Base-by-base conservation (phyloP, 2,113 vertebrate species). In the Mohoua ochrocephala region DNA sequence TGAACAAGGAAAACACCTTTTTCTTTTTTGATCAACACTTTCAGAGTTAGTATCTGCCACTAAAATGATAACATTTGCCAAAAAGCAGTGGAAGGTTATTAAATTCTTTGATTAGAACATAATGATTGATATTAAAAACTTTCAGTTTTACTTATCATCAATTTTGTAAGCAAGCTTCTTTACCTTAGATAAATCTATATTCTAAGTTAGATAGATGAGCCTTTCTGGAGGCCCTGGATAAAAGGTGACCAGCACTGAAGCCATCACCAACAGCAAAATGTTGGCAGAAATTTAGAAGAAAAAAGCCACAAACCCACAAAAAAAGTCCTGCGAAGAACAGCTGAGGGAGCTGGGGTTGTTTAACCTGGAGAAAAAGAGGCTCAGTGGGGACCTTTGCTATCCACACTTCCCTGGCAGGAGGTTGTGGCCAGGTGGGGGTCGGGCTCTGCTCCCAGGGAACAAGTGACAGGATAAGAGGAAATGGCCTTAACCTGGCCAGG, bases 351-450 rank as follows among this genome's bases (percentile, higher is more conserved):
- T 39, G 33, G 28, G 7, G 13, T 8, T 59, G 39, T 59, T 75
- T 6, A 75, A 6, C 60, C 28, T 18, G 53, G 33, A n/a, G 33
- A 5, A 45, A 14, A 67, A 37, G 69, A 52, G 24, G 53, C 20
- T 67, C 53, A 39, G 39, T 6, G 18, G 28, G 15, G 27, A 65
- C 12, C 19, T 65, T 10, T 35, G 26, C 44, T 44, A 44, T 42
- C 57, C 65, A 12, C 27, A 64, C 1, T 6, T 23, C 67, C 85
- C 35, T 27, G 31, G 27, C 27, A 57, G 31, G 27, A 65, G 35
- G 5, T 1, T 17, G 26, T 71, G 23, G 50, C 67, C 21, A 5
- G 22, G 21, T 5, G 31, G 5, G 42, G 7, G 0, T 50, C 3
- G 1, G 7, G 50, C 18, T 65, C 68, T 80, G 50, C 22, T 42